phyloP scores from a whole-genome alignment of 2,797 vertebrate genomes.

The Columba guinea region DNA sequence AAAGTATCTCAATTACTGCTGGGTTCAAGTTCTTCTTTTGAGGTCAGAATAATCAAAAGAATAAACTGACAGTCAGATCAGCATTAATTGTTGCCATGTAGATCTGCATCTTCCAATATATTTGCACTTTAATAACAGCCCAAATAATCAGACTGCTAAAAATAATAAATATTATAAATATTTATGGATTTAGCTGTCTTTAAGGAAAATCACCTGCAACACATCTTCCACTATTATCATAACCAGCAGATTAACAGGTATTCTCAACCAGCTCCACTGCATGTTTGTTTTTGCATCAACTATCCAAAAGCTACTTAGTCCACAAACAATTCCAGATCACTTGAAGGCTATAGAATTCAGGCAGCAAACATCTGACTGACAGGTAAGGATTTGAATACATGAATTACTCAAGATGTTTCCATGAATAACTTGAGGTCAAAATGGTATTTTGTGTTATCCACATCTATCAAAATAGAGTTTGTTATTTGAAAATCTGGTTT shows the following conservation, averaged over 20 bases:
- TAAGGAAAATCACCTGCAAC: neutral
- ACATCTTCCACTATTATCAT: neutral
- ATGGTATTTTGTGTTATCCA: neutral
- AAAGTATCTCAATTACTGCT: neutral
- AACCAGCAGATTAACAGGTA: neutral
- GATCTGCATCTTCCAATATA: neutral
- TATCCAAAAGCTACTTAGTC: neutral
- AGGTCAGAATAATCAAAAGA: neutral
- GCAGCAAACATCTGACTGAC: neutral
- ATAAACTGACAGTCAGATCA: neutral
- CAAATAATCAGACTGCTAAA: neutral
- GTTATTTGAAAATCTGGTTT: neutral
- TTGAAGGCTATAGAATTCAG: neutral
- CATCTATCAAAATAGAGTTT: neutral
- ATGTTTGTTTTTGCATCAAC: neutral
- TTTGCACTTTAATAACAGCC: neutral
- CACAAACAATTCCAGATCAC: neutral
- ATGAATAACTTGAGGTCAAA: neutral
- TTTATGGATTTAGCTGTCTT: neutral
- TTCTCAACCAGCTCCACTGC: neutral
- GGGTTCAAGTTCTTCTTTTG: neutral
- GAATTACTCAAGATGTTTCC: neutral
- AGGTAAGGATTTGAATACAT: neutral
- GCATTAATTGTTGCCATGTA: neutral
- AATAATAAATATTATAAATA: neutral